Percentiles rank a stretch among this genome's conserved stretches.
Evolutionary conservation across 2,113 vertebrate genomes (phyloP).

Genomic region (Stegastes partitus): DNA sequence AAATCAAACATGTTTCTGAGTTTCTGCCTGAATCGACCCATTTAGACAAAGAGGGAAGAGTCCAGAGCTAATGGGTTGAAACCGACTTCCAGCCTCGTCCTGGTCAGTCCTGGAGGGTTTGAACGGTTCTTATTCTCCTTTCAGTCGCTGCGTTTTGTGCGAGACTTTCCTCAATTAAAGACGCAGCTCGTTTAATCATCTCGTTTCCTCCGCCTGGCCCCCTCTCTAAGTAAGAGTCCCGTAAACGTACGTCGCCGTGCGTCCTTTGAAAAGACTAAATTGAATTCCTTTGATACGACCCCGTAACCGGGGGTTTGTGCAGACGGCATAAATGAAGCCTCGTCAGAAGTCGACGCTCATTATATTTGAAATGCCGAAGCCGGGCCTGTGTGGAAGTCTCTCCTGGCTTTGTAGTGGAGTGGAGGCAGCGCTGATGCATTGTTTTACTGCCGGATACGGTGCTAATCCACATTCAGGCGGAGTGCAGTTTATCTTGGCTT

Average conservation of each 20-base stretch:
- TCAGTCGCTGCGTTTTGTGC: slow-evolving; percentile 36
- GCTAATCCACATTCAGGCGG: slow-evolving; percentile 52
- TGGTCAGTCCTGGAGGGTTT: slow-evolving; percentile 51
- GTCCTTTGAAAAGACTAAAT: slow-evolving; percentile 76
- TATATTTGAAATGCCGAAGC: slow-evolving; percentile 71
- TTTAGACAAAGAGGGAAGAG: slow-evolving; percentile 33
- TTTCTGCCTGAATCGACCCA: neutral
- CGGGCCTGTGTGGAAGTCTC: slow-evolving; percentile 28
- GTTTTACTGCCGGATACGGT: slow-evolving; percentile 48
- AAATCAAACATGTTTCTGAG: too few species aligned
- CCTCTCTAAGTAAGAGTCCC: slow-evolving; percentile 63
- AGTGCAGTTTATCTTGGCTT: slow-evolving; percentile 29
- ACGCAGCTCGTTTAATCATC: slow-evolving; percentile 71
- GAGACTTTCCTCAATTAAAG: slow-evolving; percentile 74
- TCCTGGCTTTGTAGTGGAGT: slow-evolving; percentile 30
- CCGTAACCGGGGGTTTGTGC: slow-evolving; percentile 52
- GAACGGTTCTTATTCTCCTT: slow-evolving; percentile 30
- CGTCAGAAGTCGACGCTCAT: slow-evolving; percentile 72
- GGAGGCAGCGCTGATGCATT: slow-evolving; percentile 44
- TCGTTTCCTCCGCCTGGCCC: slow-evolving; percentile 56
- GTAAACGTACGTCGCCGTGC: slow-evolving; percentile 61
- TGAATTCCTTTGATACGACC: slow-evolving; percentile 75
- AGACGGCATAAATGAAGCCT: slow-evolving; percentile 74
- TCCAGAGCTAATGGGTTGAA: slow-evolving; percentile 32
- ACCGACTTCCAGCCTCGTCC: slow-evolving; percentile 5